Percentiles rank a stretch among this genome's conserved stretches.
phyloP scores from a whole-genome alignment of 2,113 vertebrate species.

The Spilogale gracilis region DNA sequence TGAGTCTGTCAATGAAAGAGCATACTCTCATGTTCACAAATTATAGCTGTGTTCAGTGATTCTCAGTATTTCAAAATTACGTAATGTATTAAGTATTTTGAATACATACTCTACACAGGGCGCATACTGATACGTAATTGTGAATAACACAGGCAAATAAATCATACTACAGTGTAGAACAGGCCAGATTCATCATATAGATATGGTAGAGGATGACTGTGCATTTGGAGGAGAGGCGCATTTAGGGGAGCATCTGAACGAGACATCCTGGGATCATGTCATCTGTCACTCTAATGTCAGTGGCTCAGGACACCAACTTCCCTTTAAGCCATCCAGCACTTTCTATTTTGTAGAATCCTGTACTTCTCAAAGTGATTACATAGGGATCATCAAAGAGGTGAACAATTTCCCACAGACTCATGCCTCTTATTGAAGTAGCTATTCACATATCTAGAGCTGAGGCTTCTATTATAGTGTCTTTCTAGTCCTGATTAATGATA shows the following conservation, averaged over 20 bases:
- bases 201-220: not conserved
- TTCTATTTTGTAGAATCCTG: not conserved
- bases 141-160: not conserved
- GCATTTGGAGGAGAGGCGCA: not conserved
- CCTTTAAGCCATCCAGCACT: not conserved
- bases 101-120: not conserved
- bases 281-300: not conserved
- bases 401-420: not conserved
- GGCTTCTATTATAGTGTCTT: not conserved
- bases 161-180: not conserved
- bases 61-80: not conserved
- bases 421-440: not conserved
- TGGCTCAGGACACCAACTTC: not conserved
- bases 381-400: not conserved
- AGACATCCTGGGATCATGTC: not conserved
- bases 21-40: not conserved
- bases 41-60: not conserved
- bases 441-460: not conserved
- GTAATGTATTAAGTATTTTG: constrained; percentile 29
- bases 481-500: not conserved
- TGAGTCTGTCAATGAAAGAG: not conserved
- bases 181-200: not conserved
- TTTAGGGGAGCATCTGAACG: not conserved
- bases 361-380: not conserved
- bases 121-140: not conserved